Conservation (phyloP, 2,888 invertebrate species). For the Candidula unifasciata region DNA sequence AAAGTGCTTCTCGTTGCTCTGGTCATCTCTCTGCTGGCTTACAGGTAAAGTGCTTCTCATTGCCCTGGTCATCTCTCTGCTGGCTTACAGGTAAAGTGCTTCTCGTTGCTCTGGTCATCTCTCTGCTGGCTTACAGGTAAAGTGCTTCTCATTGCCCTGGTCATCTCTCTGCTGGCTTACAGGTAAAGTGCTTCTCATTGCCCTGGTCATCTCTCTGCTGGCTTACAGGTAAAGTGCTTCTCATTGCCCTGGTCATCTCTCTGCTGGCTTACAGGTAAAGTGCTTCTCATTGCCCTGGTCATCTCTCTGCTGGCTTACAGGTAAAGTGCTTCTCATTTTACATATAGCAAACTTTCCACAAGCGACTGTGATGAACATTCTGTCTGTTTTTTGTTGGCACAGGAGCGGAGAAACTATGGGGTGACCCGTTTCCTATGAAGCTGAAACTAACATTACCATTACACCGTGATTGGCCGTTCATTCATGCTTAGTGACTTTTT, state of each 20-base stretch:
- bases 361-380: too few species aligned
- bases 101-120: slow-evolving; percentile 90
- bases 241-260: slow-evolving; percentile 89
- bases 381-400: too few species aligned
- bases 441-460: too few species aligned
- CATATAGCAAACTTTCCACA: too few species aligned
- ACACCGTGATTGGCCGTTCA: too few species aligned
- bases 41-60: too few species aligned
- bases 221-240: slow-evolving; percentile 89
- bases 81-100: slow-evolving; percentile 73
- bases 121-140: slow-evolving; percentile 88
- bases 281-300: slow-evolving; percentile 89
- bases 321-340: too few species aligned
- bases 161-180: slow-evolving; percentile 79
- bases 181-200: slow-evolving; percentile 89
- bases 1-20: slow-evolving; percentile 87
- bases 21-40: slow-evolving; percentile 91
- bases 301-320: slow-evolving; percentile 91
- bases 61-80: neutral
- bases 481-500: too few species aligned
- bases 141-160: too few species aligned
- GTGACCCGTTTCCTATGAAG: too few species aligned
- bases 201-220: slow-evolving; percentile 89
- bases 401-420: too few species aligned
- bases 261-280: slow-evolving; percentile 90